These are phyloP conservation scores for Agonopterix subpropinquella DNA, from an alignment of 2,888 invertebrate genomes.

Conservation along the genomic window DNA sequence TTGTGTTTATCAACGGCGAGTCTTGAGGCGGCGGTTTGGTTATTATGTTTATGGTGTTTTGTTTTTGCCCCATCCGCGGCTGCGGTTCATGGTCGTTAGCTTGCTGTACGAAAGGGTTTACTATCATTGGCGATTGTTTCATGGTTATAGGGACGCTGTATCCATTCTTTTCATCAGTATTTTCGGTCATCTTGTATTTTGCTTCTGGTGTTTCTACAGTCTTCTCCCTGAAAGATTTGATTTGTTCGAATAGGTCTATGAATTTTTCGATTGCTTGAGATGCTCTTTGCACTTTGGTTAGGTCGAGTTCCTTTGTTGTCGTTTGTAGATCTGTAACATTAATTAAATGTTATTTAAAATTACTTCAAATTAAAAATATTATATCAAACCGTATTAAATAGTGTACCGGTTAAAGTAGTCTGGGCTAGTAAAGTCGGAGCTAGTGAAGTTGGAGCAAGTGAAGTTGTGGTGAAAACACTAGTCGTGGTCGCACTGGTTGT, in stretches of 20 bases:
- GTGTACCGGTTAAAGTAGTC: neutral
- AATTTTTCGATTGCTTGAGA: constrained; percentile 33
- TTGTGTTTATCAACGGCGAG: too few relatives aligned
- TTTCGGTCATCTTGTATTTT: constrained; percentile 6
- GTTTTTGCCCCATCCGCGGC: neutral
- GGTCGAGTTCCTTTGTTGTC: constrained; percentile 3
- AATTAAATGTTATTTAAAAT: neutral
- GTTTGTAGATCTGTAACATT: neutral
- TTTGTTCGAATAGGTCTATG: constrained; percentile 37
- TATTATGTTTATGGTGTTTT: too few relatives aligned
- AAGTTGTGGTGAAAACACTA: neutral
- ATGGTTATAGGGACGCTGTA: neutral
- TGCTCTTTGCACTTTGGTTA: constrained; percentile 15
- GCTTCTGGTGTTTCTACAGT: constrained; percentile 5
- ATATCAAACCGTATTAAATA: neutral
- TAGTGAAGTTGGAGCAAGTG: neutral
- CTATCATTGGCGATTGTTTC: constrained; percentile 3
- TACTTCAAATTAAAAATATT: neutral
- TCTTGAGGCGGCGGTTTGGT: too few relatives aligned
- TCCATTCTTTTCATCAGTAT: too few relatives aligned
- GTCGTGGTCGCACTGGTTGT: neutral
- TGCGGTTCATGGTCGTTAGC: neutral
- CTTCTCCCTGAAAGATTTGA: constrained; percentile 28
- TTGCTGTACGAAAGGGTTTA: constrained; percentile 10
- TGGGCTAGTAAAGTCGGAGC: neutral